A percentile compares a stretch with the other conserved stretches of the same genome.
Evolutionary conservation across 2,797 vertebrate genomes (phyloP).

Genomic region (Acrossocheilus fasciatus): DNA sequence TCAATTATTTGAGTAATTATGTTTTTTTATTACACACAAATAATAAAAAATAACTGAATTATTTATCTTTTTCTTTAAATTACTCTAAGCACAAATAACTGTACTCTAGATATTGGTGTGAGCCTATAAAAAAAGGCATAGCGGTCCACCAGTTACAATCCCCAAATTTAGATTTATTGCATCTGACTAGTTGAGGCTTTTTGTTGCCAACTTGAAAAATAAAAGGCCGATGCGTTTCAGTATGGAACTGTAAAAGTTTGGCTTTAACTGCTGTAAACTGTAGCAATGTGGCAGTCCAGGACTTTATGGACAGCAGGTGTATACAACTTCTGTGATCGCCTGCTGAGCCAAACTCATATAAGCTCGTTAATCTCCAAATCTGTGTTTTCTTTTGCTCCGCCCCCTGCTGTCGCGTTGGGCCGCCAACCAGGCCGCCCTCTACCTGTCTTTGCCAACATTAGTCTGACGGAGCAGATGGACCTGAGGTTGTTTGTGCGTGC

Average conservation of each 20-base stretch:
- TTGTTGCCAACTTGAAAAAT: neutral
- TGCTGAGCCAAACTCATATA: conserved; percentile 57
- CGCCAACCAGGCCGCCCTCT: conserved; percentile 32
- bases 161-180: neutral
- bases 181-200: neutral
- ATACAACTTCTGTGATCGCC: neutral
- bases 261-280: neutral
- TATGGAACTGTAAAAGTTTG: neutral
- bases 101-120: neutral
- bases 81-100: neutral
- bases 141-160: neutral
- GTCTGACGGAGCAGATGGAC: conserved; percentile 36
- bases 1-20: neutral
- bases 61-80: neutral
- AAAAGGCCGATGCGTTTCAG: neutral
- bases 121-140: neutral
- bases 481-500: conserved; percentile 14
- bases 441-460: conserved; percentile 46
- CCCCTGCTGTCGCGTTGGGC: conserved; percentile 12
- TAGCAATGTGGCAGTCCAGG: conserved; percentile 48
- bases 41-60: neutral
- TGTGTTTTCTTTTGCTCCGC: conserved; percentile 38
- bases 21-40: neutral
- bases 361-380: conserved; percentile 45
- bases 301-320: conserved; percentile 33